Evolutionary conservation across 2,888 invertebrate genomes (phyloP), one percentile per base, ranked within the genome.

Genomic region (Diplazon laetatorius): DNA sequence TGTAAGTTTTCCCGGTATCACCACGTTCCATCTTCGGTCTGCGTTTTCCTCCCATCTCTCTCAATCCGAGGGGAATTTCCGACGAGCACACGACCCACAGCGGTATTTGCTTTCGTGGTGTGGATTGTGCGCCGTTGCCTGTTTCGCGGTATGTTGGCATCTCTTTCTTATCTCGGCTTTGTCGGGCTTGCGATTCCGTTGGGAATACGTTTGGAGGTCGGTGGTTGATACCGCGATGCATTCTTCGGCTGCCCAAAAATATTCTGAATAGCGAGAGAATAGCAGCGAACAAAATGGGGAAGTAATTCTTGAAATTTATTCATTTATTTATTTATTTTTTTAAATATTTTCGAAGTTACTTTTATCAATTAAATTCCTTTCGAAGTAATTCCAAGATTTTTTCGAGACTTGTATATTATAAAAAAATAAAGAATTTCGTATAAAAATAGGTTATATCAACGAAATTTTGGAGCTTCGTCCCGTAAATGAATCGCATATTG

Each of bases 31-130:
- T 52, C 30, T 52, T 6, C 12, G 50, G 12, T n/a, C 1, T 12
- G n/a, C 20, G 22, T 22, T 35, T 20, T 59, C 37, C 52, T 10
- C 16, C 30, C 62, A 14, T 30, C 62, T 52, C 52, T 35, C 44
- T 18, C 12, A 18, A 63, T 60, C 59, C 37, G 39, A 25, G 37
- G 60, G n/a, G 46, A 70, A 60, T 60, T 70, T 22, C 20, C 42
- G n/a, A n/a, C 16, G 20, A 25, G 48, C 20, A 14, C 5, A 52
- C 10, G 4, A 55, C 16, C 10, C 35, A 25, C 9, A 20, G 22
- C 48, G 30, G 55, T 46, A 50, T n/a, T 39, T 20, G 44, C 35
- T 42, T 22, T 50, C 60, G 16, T 3, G 9, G 44, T 14, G 37
- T 48, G 30, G 9, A 10, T 30, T 20, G 14, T 3, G 14, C n/a